Base-by-base conservation (phyloP, 1,140 invertebrate genomes). In the Microplitis mediator region DNA sequence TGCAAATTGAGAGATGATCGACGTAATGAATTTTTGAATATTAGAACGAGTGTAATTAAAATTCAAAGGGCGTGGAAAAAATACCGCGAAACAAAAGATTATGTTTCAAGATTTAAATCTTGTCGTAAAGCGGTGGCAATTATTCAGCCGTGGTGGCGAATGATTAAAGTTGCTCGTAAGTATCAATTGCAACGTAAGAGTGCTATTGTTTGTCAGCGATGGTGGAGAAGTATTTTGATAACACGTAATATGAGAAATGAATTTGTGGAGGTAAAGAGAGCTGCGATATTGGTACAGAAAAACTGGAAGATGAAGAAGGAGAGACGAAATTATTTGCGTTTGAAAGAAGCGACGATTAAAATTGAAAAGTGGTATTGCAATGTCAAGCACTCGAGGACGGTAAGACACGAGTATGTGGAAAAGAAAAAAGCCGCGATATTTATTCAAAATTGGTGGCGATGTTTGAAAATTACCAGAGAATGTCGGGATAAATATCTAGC, bases 291-390 rank as follows among this genome's bases (percentile, higher is more conserved):
- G 32, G 23, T 74, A 5, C 73, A 74, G 13, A 74, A 74, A 66
- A 70, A 1, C 52, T 67, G 73, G 63, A 62, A 35, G 13, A 85
- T 85, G 80, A 87, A 81, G 69, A 72, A 73, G 63, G 75, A 79
- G 3, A 79, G 84, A 77, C 61, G 79, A 4, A 58, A 78, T 23
- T 91, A 89, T 69, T 6, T 88, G 1, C 72, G 75, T 5, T 60
- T 77, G 34, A 85, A 77, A 74, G 65, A 58, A 2, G 77, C 83
- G 2, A 81, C 76, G 0, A 13, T 70, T 6, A 73, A 14, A 14
- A 78, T 85, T 52, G 78, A 85, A 71, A 13, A n/a, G 5, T 81
- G 80, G 79, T 82, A 78, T 72, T 74, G 73, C 66, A 73, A 62
- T 1, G 11, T 69, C 5, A 45, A 45, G 11, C n/a, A 73, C 1